Evolutionary conservation across 2,888 invertebrate genomes (phyloP), one percentile per base, ranked within the genome.

Genomic region (Drosophila sordidula): DNA sequence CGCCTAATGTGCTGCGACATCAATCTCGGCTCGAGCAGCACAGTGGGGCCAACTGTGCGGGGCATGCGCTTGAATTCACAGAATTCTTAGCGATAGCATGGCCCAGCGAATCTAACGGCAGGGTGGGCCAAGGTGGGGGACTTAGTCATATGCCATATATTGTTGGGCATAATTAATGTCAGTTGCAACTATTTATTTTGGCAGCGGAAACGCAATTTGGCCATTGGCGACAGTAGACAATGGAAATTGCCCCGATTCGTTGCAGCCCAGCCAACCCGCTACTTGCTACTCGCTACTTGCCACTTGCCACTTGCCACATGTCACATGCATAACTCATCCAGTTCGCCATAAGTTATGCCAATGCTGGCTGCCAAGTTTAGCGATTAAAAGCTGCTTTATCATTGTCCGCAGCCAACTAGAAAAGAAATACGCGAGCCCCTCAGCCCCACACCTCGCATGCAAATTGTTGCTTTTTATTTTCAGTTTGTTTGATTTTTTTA

Each of bases 351-450:
- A 88, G 78, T 86, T 78, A 86, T 86, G 74, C 61, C 58, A 49
- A 55, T 32, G 62, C 46, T 58, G 67, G 79, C 81, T 92, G 91
- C 91, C 91, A 91, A 91, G 84, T 90, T 90, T 88, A 77, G 90
- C 89, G 90, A 92, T 91, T 91, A 92, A 91, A 92, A 82, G 87
- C 87, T 71, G 80, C 83, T 91, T 88, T 90, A 87, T 91, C 91
- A 91, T 87, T 90, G 90, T 90, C 89, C 63, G 59, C 63, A 79
- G 67, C 59, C 67, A 64, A 66, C 63, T 71, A 76, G 77, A 75
- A 75, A 46, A 67, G 46, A 62, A 67, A 73, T 63, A 49, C 52
- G 29, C 58, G n/a, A 26, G 11, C 12, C 45, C 26, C 9, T 8
- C 49, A 36, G 39, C 66, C 50, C 58, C 12, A 32, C 11, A 29